Evolutionary conservation across 2,888 invertebrate species (phyloP).

Genomic region (Acronicta alni): DNA sequence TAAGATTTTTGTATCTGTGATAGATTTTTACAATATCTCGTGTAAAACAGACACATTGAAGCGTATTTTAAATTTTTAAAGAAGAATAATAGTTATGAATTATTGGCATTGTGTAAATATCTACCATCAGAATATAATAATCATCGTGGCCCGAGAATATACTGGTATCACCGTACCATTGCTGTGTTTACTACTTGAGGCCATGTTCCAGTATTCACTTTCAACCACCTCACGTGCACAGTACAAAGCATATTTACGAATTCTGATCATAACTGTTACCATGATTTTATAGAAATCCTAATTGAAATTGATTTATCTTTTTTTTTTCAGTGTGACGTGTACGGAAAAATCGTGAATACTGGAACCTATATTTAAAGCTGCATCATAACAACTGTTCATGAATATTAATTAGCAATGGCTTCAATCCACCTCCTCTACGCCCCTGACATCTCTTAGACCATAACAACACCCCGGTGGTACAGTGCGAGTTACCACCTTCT

Average conservation of each 20-base stretch:
- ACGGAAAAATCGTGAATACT: conserved; percentile 56
- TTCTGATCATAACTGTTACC: neutral
- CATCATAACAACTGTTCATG: conserved; percentile 24
- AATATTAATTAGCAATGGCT: conserved; percentile 56
- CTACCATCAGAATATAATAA: conserved; percentile 67
- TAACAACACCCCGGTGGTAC: conserved; percentile 84
- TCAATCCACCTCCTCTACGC: conserved; percentile 83
- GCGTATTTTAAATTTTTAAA: neutral
- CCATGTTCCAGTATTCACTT: conserved; percentile 84
- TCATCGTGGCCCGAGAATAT: conserved; percentile 77
- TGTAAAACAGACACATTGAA: neutral
- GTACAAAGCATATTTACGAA: neutral
- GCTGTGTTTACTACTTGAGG: conserved; percentile 67
- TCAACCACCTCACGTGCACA: conserved; percentile 29
- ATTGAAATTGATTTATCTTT: neutral
- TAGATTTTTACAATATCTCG: conserved; percentile 57
- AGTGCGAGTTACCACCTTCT: conserved; percentile 75
- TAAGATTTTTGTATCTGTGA: conserved; percentile 62
- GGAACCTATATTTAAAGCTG: conserved; percentile 50
- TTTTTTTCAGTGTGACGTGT: conserved; percentile 5
- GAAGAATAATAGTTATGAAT: neutral
- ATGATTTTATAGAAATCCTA: neutral
- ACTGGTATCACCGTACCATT: conserved; percentile 78
- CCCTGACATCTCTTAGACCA: conserved; percentile 87
- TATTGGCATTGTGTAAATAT: conserved; percentile 46